phyloP scores from a whole-genome alignment of 2,888 invertebrate genomes.

The Phlogophora meticulosa region DNA sequence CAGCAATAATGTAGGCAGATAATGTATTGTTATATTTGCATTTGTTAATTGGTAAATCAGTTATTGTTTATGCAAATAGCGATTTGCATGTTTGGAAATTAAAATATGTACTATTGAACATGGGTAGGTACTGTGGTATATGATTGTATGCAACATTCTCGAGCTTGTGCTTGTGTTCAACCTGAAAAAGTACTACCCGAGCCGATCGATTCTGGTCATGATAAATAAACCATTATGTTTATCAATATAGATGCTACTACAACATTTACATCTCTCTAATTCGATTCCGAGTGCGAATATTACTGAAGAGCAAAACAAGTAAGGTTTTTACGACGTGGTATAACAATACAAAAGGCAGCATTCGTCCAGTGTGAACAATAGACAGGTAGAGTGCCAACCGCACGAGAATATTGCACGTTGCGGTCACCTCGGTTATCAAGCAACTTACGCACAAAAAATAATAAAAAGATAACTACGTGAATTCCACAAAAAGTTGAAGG shows the following conservation, averaged over 20 bases:
- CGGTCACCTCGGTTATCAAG: slow-evolving; percentile 66
- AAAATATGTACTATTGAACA: neutral
- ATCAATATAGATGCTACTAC: neutral
- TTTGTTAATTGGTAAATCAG: slow-evolving; percentile 20
- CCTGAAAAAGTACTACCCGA: neutral
- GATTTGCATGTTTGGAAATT: slow-evolving; percentile 5
- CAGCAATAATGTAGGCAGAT: slow-evolving; percentile 14
- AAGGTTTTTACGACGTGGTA: slow-evolving; percentile 54
- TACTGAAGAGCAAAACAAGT: slow-evolving; percentile 49
- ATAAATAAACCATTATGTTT: too few relatives aligned
- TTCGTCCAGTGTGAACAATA: slow-evolving; percentile 72
- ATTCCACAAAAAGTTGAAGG: slow-evolving; percentile 54
- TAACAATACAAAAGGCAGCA: slow-evolving; percentile 68
- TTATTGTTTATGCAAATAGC: slow-evolving; percentile 32
- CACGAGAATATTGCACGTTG: slow-evolving; percentile 75
- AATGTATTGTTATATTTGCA: slow-evolving; percentile 32
- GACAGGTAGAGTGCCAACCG: slow-evolving; percentile 68
- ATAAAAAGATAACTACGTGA: slow-evolving; percentile 51
- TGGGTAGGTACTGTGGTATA: too few relatives aligned
- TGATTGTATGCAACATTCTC: too few relatives aligned
- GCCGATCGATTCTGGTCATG: neutral
- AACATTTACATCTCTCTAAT: slow-evolving; percentile 19
- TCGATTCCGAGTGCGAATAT: slow-evolving; percentile 26
- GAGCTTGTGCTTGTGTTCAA: too few relatives aligned
- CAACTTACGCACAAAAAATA: slow-evolving; percentile 55